Evolutionary conservation across 2,888 invertebrate species (phyloP), one percentile per base, ranked within the genome.

Genomic region (Melanophora roralis): DNA sequence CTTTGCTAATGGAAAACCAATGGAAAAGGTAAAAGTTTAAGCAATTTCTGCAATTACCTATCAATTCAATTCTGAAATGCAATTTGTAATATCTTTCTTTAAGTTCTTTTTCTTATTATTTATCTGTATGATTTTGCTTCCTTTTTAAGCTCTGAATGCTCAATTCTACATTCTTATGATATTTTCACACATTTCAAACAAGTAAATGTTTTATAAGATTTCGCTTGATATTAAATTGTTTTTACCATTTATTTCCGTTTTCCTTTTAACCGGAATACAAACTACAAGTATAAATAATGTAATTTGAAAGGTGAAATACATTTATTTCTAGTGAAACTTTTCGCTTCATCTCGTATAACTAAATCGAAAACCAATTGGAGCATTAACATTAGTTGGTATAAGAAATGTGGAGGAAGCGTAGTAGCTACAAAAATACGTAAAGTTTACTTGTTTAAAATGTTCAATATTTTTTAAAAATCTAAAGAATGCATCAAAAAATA

Each of bases 261-360:
- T 7, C 11, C 69, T 64, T 59, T 45, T 36, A 55, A 64, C 38
- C 67, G 76, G 72, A 76, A 76, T n/a, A 76, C 67, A 38, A 59
- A 59, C 14, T 23, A 47, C 62, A 47, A 59, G 40, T 67, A 79
- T 71, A 79, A 79, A 79, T 75, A 79, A 71, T 65, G 72, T 23
- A 57, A 73, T 68, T 72, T 67, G 49, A 49, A 40, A 5, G 21
- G 6, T 11, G 40, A 19, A 21, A 62, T 67, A 62, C 38, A 62
- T 69, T 47, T 47, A 49, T 53, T 36, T 16, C 12, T 74, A n/a
- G 8, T 9, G 11, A 49, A 69, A n/a, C 40, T 40, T 53, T 47
- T 76, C 32, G 16, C 38, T 47, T 11, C 40, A 19, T 47, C 21
- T 9, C 1, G n/a, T 14, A 16, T 11, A 32, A 23, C 40, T 12